Base-by-base conservation (phyloP, 2,888 invertebrate species). In the Diachrysia chrysitis region DNA sequence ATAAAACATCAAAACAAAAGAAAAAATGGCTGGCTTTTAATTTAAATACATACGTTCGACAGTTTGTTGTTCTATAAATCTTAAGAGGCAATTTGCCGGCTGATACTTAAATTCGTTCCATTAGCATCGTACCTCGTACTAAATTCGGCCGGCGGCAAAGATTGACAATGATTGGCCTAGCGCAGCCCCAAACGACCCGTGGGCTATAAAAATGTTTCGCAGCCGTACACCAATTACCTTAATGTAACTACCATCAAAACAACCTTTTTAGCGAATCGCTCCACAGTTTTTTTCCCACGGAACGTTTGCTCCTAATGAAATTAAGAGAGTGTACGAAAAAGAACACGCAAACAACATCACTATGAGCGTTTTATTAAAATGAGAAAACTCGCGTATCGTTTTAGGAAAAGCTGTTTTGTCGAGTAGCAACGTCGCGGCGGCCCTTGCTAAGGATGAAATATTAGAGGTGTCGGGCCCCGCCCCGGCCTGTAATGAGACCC, bases 211-310 rank as follows among this genome's bases (percentile, higher is more conserved):
- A 92, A 90, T 92, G 90, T 93, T 93, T 91, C 89, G 89, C 88
- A 91, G 89, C 89, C 91, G 90, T 91, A 91, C 86, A 90, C 89
- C 94, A 94, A 94, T 95, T 93, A 94, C 92, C 89, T 93, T 93
- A 94, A 94, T 94, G 93, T 93, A 91, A 90, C 92, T 90, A 90
- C 92, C 92, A 91, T 90, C 90, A 90, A 90, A 92, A 92, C 88
- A 92, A 90, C 91, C 91, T 92, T 93, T 93, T 93, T 90, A 90
- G 89, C 89, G 87, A 89, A 92, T 90, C 87, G 88, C 82, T 90
- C 88, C 85, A 86, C 29, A 83, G 83, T 83, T 83, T 87, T 66
- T 85, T 87, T 90, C 90, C 87, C 90, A 91, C 87, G 87, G 76
- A 91, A 87, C 84, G 78, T 88, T 90, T 87, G 82, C 85, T 88